Conservation (phyloP, 2,888 invertebrate genomes). For the Ennomos fuscantarius region DNA sequence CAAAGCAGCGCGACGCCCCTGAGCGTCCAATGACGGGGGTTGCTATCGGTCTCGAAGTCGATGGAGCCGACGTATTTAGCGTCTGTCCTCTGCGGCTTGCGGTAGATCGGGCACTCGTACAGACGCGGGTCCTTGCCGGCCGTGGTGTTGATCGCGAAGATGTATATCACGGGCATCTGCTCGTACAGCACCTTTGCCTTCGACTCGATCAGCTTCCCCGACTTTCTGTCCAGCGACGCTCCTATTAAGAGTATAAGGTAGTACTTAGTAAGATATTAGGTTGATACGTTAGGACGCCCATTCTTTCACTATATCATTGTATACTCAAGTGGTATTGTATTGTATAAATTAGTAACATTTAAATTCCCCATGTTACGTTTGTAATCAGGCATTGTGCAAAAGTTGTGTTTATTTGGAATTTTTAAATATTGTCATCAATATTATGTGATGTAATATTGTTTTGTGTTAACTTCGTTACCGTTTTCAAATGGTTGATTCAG, state of each 20-base stretch:
- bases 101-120: constrained; percentile 98
- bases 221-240: constrained; percentile 94
- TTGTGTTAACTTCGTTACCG: too few relatives aligned
- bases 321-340: too few relatives aligned
- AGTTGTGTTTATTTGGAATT: too few relatives aligned
- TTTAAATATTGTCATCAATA: too few relatives aligned
- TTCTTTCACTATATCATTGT: too few relatives aligned
- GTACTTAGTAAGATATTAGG: too few relatives aligned
- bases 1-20: constrained; percentile 98
- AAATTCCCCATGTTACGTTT: too few relatives aligned
- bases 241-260: constrained; percentile 62
- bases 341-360: too few relatives aligned
- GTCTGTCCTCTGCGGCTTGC: constrained; percentile 97
- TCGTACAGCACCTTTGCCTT: constrained; percentile 97
- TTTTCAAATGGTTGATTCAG: too few relatives aligned
- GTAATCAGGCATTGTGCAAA: too few relatives aligned
- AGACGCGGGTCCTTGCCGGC: constrained; percentile 95
- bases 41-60: constrained; percentile 96
- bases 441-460: too few relatives aligned
- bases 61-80: constrained; percentile 97
- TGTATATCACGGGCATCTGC: constrained; percentile 98
- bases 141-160: constrained; percentile 97
- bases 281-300: too few relatives aligned
- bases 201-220: constrained; percentile 96
- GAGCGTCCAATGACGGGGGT: constrained; percentile 97